Percentiles rank a stretch among this genome's conserved stretches.
Conservation (phyloP, 2,113 vertebrate genomes). For the Mungos mungo region DNA sequence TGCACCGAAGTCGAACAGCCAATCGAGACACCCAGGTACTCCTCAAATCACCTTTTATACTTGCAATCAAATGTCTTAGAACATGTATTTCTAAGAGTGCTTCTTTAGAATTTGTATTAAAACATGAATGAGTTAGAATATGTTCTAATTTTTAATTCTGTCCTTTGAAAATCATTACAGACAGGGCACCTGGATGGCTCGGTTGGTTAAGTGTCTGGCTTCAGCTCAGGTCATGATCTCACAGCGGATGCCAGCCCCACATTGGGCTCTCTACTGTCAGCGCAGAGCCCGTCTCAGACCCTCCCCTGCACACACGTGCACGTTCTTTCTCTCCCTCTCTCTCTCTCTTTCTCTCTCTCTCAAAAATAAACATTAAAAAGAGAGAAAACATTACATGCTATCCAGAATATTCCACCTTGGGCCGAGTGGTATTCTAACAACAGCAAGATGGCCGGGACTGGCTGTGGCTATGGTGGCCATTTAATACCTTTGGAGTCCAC, state of each 20-base stretch:
- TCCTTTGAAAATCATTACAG: background rate
- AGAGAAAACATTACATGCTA: background rate
- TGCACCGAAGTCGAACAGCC: too few relatives aligned
- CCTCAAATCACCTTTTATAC: constrained; percentile 22
- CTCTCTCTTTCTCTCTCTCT: too few relatives aligned
- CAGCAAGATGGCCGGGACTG: background rate
- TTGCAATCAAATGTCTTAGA: background rate
- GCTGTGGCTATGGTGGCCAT: background rate
- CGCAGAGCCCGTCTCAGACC: too few relatives aligned
- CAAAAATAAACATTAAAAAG: too few relatives aligned
- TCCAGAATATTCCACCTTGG: background rate
- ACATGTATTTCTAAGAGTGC: background rate
- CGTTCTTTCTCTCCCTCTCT: too few relatives aligned
- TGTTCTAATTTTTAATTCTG: background rate
- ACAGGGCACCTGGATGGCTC: too few relatives aligned
- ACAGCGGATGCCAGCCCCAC: too few relatives aligned
- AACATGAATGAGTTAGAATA: background rate
- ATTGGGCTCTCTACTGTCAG: too few relatives aligned
- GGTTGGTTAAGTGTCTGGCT: too few relatives aligned
- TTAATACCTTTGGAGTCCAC: background rate
- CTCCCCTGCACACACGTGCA: too few relatives aligned
- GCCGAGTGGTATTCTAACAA: background rate
- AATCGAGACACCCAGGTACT: too few relatives aligned
- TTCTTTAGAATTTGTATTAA: constrained; percentile 20
- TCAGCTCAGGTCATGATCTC: too few relatives aligned